Base-by-base conservation (phyloP, 2,888 invertebrate genomes). In the Zygaena filipendulae region DNA sequence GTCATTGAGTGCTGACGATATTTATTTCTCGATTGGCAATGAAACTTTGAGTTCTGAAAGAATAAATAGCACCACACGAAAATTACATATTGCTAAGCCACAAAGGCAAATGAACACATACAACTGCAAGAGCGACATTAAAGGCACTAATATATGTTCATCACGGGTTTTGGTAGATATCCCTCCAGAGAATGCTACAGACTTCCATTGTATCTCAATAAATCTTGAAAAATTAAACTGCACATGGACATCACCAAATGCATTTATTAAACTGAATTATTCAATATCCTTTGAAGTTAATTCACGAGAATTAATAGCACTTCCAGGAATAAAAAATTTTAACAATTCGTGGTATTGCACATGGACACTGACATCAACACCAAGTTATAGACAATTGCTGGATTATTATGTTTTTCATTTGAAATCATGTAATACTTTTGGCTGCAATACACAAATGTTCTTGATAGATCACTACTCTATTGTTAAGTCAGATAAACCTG, bases 141-240 rank as follows among this genome's bases (percentile, higher is more conserved):
- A 43, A 35, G 60, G 47, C 6, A 50, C 45, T 1, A 64, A 62
- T 38, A 44, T 47, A 27, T 72, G 69, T 35, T 29, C 58, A 0
- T 61, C 49, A 25, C 52, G 67, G 27, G 64, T 77, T 1, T 39
- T 69, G 22, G 66, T 75, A 27, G 84, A 83, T 21, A 67, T 72
- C 21, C 71, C 82, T 29, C 92, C 92, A 1, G 55, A 72, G 33
- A 60, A 80, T 42, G 87, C 91, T 2, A 61, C 69, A 5, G 85
- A 91, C 55, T 92, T 94, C 48, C 68, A 69, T 13, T 95, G 94
- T 52, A 64, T 86, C 25, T 87, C 91, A 7, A 71, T 82, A 39
- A 90, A 93, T 56, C 87, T 89, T 69, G 84, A 87, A 28, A 84
- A 83, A 44, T 67, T 94, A 42, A 87, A 83, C 8, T 95, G 94